These are phyloP conservation scores for Seira ritae DNA, from an alignment of 2,888 invertebrate species.

Conservation along the genomic window DNA sequence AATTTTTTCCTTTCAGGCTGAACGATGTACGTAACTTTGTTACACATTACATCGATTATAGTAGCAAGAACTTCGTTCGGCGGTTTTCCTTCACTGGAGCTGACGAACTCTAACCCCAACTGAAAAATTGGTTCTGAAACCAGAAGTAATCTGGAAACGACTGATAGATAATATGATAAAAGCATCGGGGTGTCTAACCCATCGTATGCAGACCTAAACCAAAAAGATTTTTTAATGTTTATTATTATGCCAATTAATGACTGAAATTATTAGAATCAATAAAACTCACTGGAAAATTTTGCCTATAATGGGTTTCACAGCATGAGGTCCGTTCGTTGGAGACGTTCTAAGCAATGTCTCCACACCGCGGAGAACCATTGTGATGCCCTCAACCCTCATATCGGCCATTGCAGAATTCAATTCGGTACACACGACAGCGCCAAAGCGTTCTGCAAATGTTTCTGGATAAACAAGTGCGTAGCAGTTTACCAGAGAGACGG, in stretches of 20 bases:
- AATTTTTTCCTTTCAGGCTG: constrained; percentile 90
- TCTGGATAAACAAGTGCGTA: constrained; percentile 72
- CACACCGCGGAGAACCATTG: constrained; percentile 84
- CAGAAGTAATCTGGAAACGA: constrained; percentile 87
- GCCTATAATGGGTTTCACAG: constrained; percentile 71
- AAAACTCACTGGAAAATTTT: constrained; percentile 69
- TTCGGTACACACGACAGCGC: constrained; percentile 81
- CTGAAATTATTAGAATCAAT: neutral
- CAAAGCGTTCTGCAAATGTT: constrained; percentile 71
- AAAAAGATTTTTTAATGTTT: constrained; percentile 26
- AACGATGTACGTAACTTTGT: constrained; percentile 86
- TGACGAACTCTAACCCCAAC: constrained; percentile 72
- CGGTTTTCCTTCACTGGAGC: constrained; percentile 72
- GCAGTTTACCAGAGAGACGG: constrained; percentile 70
- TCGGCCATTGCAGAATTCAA: constrained; percentile 86
- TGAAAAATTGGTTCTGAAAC: constrained; percentile 82
- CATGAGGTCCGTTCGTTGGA: constrained; percentile 82
- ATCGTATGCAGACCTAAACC: constrained; percentile 81
- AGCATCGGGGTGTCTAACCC: constrained; percentile 84
- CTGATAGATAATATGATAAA: constrained; percentile 85
- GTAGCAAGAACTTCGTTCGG: constrained; percentile 82
- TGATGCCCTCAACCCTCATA: constrained; percentile 84
- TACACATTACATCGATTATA: constrained; percentile 87
- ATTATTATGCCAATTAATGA: neutral
- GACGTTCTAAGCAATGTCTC: constrained; percentile 86